Base-by-base conservation (phyloP, 2,797 vertebrate species). In the Bryconaethiops microstoma region DNA sequence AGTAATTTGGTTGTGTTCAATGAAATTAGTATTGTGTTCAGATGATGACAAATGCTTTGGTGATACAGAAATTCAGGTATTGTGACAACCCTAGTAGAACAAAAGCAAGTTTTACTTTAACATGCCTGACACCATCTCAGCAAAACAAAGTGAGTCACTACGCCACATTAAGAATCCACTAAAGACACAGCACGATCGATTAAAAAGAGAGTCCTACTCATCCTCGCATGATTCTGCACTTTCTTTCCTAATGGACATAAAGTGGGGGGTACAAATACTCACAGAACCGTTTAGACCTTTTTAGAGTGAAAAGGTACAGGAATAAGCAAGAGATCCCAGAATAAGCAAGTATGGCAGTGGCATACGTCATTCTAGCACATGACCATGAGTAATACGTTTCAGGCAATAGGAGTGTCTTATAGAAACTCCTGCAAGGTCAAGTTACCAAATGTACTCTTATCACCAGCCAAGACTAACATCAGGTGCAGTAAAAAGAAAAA, bases 351-450 rank as follows among this genome's bases (percentile, higher is more conserved):
- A 21, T 5, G 29, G 35, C 3, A 7, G 5, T 71, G 45, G 25
- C 54, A 29, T 73, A 74, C 48, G 59, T 68, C 64, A 75, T 39
- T 45, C 21, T 60, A 79, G 64, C 82, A 77, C 60, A 80, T 82
- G 77, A 86, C 76, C 42, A 4, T 55, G 65, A 71, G 52, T 52
- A 75, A 35, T 23, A 69, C 4, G 45, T 48, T 45, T 45, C 10
- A 77, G 55, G 17, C 63, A 74, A 48, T 19, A 39, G 39, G 50
- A 74, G 17, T 67, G 35, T 45, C n/a, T 77, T 25, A 70, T 45
- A 25, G 70, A 55, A 16, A 64, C 57, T 65, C 54, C 7, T 5
- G 45, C 19, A 25, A 67, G 40, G 60, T 63, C 25, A 63, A 67
- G 1, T 74, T 14, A 21, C 50, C 5, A 79, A 82, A 75, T 21